phyloP scores from a whole-genome alignment of 2,888 invertebrate species.

The Amblyjoppa proteus region DNA sequence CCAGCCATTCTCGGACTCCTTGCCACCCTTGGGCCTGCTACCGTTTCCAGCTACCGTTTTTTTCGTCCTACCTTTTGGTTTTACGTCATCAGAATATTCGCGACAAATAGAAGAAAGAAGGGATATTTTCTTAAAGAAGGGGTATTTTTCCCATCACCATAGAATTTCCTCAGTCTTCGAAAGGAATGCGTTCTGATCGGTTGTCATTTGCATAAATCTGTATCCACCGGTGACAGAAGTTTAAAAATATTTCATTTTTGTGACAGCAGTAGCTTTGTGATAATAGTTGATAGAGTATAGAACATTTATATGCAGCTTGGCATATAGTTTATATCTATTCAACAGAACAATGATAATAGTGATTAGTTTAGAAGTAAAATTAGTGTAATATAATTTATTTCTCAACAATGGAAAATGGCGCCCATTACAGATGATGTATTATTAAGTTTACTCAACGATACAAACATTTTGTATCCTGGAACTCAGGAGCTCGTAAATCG shows the following conservation, averaged over 20 bases:
- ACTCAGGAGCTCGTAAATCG: not conserved
- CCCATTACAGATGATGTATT: not conserved
- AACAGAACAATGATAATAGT: not conserved
- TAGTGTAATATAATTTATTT: not conserved
- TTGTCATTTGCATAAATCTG: not conserved
- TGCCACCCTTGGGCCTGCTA: no score
- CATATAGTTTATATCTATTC: no score
- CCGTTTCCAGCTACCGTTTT: no score
- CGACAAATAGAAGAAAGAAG: no score
- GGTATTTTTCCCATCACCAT: not conserved
- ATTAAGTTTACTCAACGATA: not conserved
- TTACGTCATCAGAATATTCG: no score
- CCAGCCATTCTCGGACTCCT: no score
- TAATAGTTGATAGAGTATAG: not conserved
- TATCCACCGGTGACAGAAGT: not conserved
- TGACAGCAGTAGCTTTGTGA: not conserved
- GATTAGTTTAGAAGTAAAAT: not conserved
- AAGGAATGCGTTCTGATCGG: not conserved
- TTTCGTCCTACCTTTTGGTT: no score
- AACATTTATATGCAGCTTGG: no score
- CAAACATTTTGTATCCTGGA: not conserved
- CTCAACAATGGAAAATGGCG: not conserved
- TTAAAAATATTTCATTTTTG: not conserved
- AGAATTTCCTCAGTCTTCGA: not conserved
- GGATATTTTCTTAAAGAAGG: not conserved